A percentile compares a stretch with the other conserved stretches of the same genome.
These are phyloP conservation scores for Diorhabda elongata DNA, from an alignment of 1,140 invertebrate genomes.

Conservation along the genomic window DNA sequence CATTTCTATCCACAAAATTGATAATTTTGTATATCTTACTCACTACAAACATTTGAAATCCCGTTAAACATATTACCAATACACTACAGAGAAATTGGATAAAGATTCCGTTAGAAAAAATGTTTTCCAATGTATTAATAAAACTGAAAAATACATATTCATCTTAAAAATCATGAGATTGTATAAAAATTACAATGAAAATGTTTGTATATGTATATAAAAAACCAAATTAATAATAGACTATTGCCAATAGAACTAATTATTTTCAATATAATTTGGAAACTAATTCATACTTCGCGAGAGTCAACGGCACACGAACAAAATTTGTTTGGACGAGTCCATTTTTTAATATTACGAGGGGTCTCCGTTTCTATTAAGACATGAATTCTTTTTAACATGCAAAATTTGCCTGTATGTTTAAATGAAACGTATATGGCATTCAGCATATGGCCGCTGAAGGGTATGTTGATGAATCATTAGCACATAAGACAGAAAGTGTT, in stretches of 20 bases:
- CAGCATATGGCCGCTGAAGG: no score
- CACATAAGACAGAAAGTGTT: no score
- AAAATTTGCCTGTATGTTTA: no score
- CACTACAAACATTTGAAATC: conserved; percentile 35
- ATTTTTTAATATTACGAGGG: no score
- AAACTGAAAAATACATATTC: not conserved
- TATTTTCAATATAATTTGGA: no score
- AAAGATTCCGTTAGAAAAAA: conserved; percentile 32
- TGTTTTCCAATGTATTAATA: conserved; percentile 23
- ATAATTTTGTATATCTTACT: conserved; percentile 12
- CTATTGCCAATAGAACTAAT: not conserved
- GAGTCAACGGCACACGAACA: not conserved
- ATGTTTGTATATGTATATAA: not conserved
- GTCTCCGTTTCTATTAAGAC: no score
- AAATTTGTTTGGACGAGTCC: no score
- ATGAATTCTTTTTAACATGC: no score
- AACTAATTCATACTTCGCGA: not conserved
- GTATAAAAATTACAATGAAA: not conserved
- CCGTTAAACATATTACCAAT: conserved; percentile 34
- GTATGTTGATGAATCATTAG: no score
- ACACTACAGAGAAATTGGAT: conserved; percentile 36
- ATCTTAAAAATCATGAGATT: not conserved
- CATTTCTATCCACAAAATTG: no score
- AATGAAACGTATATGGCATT: no score
- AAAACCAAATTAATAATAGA: no score